phyloP scores from a whole-genome alignment of 2,888 invertebrate genomes.

The Trissolcus brochymenae region DNA sequence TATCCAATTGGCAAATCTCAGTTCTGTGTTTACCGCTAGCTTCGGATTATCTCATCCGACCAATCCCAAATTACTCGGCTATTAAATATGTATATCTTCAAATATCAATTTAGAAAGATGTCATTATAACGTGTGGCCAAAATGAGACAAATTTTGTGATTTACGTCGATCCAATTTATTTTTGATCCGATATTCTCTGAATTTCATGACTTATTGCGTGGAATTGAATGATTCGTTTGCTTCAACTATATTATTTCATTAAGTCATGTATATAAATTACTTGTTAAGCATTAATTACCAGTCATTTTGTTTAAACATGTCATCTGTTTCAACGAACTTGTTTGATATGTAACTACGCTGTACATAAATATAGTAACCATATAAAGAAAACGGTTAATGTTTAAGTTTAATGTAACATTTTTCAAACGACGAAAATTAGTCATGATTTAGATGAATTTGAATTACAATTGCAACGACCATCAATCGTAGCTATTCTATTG shows the following conservation, averaged over 20 bases:
- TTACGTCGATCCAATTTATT: neutral
- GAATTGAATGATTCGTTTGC: slow-evolving; percentile 32
- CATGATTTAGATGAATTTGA: slow-evolving; percentile 18
- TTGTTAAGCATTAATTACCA: neutral
- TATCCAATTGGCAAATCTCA: slow-evolving; percentile 8
- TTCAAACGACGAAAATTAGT: slow-evolving; percentile 10
- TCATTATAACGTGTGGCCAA: neutral
- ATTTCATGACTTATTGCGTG: slow-evolving; percentile 26
- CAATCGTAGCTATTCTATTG: slow-evolving; percentile 51
- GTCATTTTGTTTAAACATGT: neutral
- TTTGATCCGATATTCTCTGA: neutral
- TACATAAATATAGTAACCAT: slow-evolving; percentile 31
- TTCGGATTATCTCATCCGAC: slow-evolving; percentile 9
- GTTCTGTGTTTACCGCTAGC: slow-evolving; percentile 41
- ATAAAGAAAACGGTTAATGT: neutral
- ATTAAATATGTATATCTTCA: neutral
- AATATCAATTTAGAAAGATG: neutral
- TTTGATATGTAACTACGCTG: slow-evolving; percentile 36
- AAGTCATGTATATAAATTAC: slow-evolving; percentile 25
- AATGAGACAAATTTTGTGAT: neutral
- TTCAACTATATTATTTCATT: neutral
- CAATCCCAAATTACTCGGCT: neutral
- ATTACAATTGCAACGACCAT: slow-evolving; percentile 32
- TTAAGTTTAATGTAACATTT: slow-evolving; percentile 11
- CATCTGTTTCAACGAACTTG: slow-evolving; percentile 17